Base-by-base conservation (phyloP, 2,888 invertebrate species). In the Microctonus aethiopoides region DNA sequence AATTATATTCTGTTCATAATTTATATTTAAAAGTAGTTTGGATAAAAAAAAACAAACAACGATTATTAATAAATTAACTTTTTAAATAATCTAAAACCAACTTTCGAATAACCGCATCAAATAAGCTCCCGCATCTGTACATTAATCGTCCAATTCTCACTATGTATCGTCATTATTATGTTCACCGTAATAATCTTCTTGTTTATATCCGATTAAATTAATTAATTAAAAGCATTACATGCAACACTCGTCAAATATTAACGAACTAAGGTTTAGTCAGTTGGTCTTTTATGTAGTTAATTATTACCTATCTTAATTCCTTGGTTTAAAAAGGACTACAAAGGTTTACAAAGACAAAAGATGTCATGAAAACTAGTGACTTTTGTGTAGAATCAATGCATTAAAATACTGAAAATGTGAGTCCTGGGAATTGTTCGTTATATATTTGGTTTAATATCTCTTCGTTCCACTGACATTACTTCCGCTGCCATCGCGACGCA, bases 351-450 rank as follows among this genome's bases (percentile, higher is more conserved):
- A n/a, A n/a, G n/a, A n/a, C n/a, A n/a, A n/a, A n/a, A n/a, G n/a
- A n/a, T n/a, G n/a, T n/a, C n/a, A n/a, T 29, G 29, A 29, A 29
- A 29, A 29, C 3, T 7, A 46, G 46, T 46, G 46, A n/a, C 5
- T 32, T 22, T 22, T 22, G 64, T 64, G 52, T 64, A 54, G 54
- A 64, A 64, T 64, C 64, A 64, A 64, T 64, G 64, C 69, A 65
- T 70, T 70, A 70, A 70, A 70, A 70, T 65, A 70, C 41, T 29
- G 64, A 60, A 54, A 65, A 70, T 65, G 60, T 54, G 65, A 39
- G 39, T 11, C 65, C 13, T 60, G 69, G 65, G 69, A 65, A 70
- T 69, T 63, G 51, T 54, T 32, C 39, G 63, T 52, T 46, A 68
- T 51, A 62, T 29, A 46, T 51, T 57, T 39, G 24, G 65, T 70